Base-by-base conservation (phyloP, 2,113 vertebrate species). In the Takifugu bimaculatus region DNA sequence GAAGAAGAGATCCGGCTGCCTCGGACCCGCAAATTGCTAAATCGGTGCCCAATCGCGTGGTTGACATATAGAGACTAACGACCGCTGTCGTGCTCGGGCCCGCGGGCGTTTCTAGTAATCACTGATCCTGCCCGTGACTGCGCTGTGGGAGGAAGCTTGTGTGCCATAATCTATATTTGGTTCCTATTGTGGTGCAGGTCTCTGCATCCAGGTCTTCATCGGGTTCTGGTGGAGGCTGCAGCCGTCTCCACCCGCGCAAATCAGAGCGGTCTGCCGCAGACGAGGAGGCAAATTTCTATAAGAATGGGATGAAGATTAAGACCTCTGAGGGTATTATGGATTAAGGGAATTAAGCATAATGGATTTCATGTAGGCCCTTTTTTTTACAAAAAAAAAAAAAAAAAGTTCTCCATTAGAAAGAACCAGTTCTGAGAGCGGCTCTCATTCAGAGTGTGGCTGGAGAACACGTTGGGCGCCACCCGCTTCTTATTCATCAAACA, bases 261-360 rank as follows among this genome's bases (percentile, higher is more conserved):
- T 65, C 48, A 45, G 69, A 77, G 54, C 74, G 79, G 78, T 70
- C 79, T 84, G 85, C 75, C 75, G 78, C 63, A 82, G 73, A 85
- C 51, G 80, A 72, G 74, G 71, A 75, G 75, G 81, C 83, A 85
- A 74, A 87, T 83, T 82, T 82, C 71, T 81, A 82, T 77, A 77
- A 87, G 79, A 86, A 88, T 78, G 78, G 82, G 75, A 86, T 70
- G 77, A 61, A 85, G 85, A 87, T 87, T 84, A 87, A 81, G 78
- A 80, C 80, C 80, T 87, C 73, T 73, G 75, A 81, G 85, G 82
- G 73, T 89, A 73, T 84, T 87, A 85, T 82, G 86, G 84, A 87
- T 88, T 88, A 83, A 68, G 80, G 77, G 85, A 84, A 86, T 88
- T 85, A 88, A 82, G 75, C 83, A 87, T 82, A 88, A 89, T 88